Base-by-base conservation (phyloP, 2,888 invertebrate species). In the Hermaeophaga mercurialis region DNA sequence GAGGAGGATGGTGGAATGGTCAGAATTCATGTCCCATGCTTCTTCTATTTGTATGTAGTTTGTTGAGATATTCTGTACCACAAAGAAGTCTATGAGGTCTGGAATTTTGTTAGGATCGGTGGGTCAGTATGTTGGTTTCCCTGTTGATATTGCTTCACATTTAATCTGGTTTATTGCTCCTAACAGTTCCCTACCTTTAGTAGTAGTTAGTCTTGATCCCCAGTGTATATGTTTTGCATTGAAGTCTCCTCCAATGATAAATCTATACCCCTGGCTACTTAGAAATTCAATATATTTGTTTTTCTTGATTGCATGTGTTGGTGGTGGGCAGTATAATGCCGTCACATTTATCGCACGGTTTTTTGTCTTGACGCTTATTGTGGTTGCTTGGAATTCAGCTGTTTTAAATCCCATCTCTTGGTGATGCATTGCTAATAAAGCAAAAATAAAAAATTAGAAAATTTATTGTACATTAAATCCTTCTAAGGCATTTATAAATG, bases 21-120 rank as follows among this genome's bases (percentile, higher is more conserved):
- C 22, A 6, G 22, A 22, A 82, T 15, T 43, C 43, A 52, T 11
- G 3, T n/a, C n/a, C n/a, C n/a, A 28, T 33, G 41, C 31, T 11
- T 53, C 36, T 26, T 50, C 41, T 12, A 41, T 12, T 4, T 41
- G 39, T 8, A 4, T n/a, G n/a, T n/a, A n/a, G n/a, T n/a, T n/a
- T n/a, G n/a, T n/a, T n/a, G 44, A 53, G 3, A 56, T 18, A 39
- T 59, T 56, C n/a, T n/a, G n/a, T n/a, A n/a, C 41, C 39, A 52
- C 36, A 22, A 49, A 59, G 33, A 56, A 56, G 28, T 54, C 54
- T 7, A 58, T 36, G n/a, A 54, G 14, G 15, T 56, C 56, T 24
- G 56, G 52, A 15, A 46, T 52, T 49, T 49, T 56, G 31, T 56
- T 43, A 7, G 15, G 26, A 28, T 56, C 33, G n/a, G n/a, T n/a